Conservation (phyloP, 2,113 vertebrate genomes). For the Chamaetylas fuelleborni region DNA sequence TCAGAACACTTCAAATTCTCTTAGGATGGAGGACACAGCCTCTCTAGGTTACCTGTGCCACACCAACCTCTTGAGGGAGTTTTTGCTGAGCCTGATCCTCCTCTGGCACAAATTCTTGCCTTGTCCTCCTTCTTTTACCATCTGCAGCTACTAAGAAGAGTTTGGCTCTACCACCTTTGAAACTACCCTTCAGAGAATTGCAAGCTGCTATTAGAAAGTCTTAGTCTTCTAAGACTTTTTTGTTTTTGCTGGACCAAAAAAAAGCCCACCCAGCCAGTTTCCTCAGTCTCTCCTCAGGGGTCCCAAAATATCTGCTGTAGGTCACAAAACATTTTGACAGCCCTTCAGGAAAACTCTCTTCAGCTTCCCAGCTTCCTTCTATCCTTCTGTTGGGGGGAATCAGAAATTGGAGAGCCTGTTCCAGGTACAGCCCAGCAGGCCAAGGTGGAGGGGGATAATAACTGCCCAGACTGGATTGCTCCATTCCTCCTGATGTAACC, state of each 20-base stretch:
- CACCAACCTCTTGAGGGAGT: neutral
- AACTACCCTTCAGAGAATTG: neutral
- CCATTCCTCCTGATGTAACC: neutral
- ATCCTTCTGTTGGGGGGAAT: neutral
- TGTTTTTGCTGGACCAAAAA: neutral
- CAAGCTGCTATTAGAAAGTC: neutral
- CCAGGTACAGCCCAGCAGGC: neutral
- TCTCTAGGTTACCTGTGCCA: neutral
- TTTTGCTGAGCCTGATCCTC: neutral
- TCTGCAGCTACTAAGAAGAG: neutral
- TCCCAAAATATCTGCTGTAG: neutral
- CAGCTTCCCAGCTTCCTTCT: neutral
- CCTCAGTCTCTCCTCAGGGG: neutral
- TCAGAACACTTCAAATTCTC: neutral
- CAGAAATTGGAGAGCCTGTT: neutral
- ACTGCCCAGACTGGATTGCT: neutral
- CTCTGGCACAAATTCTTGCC: neutral
- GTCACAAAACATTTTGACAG: neutral
- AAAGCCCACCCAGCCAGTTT: neutral
- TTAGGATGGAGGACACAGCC: neutral
- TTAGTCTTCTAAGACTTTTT: neutral
- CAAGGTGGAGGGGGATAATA: neutral
- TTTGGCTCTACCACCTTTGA: neutral
- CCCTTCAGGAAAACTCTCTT: neutral
- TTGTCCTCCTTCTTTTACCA: neutral